Evolutionary conservation across 2,888 invertebrate genomes (phyloP).

Genomic region (Chalcis sispes): DNA sequence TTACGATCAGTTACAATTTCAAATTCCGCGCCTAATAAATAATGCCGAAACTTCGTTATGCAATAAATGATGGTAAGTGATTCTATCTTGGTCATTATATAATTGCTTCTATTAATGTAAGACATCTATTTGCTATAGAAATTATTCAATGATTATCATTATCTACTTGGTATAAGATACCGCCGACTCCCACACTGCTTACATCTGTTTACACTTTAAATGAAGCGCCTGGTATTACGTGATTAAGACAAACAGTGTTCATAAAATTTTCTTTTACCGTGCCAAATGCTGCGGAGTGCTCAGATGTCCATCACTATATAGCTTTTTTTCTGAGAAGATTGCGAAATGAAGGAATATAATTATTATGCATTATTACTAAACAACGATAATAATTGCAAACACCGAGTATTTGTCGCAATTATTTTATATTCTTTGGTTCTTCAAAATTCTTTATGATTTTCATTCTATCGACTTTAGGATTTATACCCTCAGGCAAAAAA

Average conservation of each 20-base stretch:
- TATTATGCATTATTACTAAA: too few relatives aligned
- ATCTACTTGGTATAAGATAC: conserved; percentile 8
- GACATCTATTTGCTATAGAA: neutral
- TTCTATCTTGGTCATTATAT: conserved; percentile 3
- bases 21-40: neutral
- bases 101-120: neutral
- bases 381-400: too few relatives aligned
- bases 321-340: neutral
- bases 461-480: too few relatives aligned
- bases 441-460: too few relatives aligned
- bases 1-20: conserved; percentile 10
- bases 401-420: conserved; percentile 6
- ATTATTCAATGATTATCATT: neutral
- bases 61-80: conserved; percentile 8
- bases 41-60: neutral
- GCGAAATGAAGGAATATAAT: too few relatives aligned
- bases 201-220: conserved; percentile 21
- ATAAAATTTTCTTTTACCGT: conserved; percentile 9
- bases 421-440: conserved; percentile 1
- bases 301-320: neutral
- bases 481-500: too few relatives aligned
- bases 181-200: neutral
- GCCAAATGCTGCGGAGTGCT: neutral
- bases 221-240: neutral
- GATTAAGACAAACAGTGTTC: neutral